Evolutionary conservation across 2,797 vertebrate genomes (phyloP), one percentile per base, ranked within the genome.

Genomic region (Smutsia temminckii): DNA sequence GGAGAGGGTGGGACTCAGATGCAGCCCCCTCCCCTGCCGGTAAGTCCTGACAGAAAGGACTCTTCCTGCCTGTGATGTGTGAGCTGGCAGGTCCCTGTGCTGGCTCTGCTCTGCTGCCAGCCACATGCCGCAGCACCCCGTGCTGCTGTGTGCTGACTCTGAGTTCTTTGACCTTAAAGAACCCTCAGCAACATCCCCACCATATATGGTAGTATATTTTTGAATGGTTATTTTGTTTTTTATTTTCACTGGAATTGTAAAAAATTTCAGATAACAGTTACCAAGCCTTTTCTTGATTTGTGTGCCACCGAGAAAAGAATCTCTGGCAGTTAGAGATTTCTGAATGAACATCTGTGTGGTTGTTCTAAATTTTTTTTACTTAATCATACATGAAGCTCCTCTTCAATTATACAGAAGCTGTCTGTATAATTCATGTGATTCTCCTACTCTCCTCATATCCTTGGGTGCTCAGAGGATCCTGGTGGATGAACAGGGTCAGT

Each of bases 261-360:
- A 85, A 49, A n/a, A n/a, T n/a, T 29, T 64, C 10, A 46, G 59
- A 32, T 14, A 29, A 57, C 42, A 84, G 40, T 20, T 86, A 6
- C 20, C 21, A 57, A 66, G 64, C 1, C 42, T 85, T 68, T 94
- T 71, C 29, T 77, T 63, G 53, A 57, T 91, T 81, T 78, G 63
- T 37, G 16, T 87, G 59, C 71, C 40, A 59, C 57, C 37, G 21
- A 20, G 16, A 29, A 78, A 59, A 74, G 68, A 55, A 21, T 27
- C 4, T 27, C 42, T 92, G n/a, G 13, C 40, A 53, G n/a, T 64
- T 89, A 34, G 61, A 74, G 49, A 53, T 71, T 85, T 94, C 51
- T 79, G 64, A 71, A 11, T 74, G 46, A 85, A 46, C 34, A 4
- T 3, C 2, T 12, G 29, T 1, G 1, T 27, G 9, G 29, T n/a